These are phyloP conservation scores for Egretta garzetta DNA, from an alignment of 2,113 vertebrate species.

Conservation along the genomic window DNA sequence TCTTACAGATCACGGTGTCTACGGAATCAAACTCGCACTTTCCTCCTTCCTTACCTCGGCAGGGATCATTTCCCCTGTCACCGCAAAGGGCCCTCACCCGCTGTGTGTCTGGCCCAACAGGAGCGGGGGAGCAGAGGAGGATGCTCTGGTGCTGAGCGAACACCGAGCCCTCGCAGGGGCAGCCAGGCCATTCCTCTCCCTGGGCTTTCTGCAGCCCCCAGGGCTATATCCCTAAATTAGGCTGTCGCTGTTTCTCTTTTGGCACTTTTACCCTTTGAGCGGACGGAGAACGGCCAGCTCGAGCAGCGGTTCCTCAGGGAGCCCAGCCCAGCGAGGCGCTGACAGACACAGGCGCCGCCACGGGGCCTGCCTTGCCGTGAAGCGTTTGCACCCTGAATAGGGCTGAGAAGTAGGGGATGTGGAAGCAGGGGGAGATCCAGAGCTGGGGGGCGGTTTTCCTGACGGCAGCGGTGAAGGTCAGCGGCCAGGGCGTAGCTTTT, in stretches of 20 bases:
- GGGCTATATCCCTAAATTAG: no score
- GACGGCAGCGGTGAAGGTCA: neutral
- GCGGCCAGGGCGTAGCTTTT: neutral
- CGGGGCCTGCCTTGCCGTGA: neutral
- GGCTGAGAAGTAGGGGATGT: neutral
- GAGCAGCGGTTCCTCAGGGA: neutral
- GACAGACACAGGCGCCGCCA: accelerated
- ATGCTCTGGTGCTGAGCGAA: neutral
- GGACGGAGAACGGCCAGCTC: neutral
- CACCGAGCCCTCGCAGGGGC: neutral
- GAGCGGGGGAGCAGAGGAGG: neutral
- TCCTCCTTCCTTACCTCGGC: neutral
- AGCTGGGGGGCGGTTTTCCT: neutral
- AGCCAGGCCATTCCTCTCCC: neutral
- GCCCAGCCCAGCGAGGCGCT: neutral
- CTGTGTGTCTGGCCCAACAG: neutral
- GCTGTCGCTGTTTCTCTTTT: neutral
- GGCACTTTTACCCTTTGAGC: neutral
- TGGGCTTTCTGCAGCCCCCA: no score
- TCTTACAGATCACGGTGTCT: neutral
- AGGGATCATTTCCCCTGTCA: neutral
- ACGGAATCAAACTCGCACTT: neutral
- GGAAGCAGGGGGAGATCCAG: neutral
- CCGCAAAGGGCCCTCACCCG: neutral
- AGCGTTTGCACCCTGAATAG: no score